phyloP scores from a whole-genome alignment of 2,113 vertebrate genomes.

The Macquaria ambigua region DNA sequence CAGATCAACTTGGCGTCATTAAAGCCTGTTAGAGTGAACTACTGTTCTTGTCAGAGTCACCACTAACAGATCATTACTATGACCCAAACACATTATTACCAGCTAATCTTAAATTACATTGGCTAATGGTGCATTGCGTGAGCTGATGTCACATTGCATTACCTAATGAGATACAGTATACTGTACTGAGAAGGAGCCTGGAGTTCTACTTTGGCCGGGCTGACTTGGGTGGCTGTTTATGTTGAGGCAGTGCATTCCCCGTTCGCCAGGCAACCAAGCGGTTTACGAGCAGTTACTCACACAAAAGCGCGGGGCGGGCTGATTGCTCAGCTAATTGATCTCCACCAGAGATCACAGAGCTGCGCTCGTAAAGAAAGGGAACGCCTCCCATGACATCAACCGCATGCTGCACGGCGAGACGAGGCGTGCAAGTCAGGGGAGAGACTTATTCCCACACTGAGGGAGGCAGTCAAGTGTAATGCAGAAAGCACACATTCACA shows the following conservation, averaged over 20 bases:
- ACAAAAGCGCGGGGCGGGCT: conserved; percentile 78
- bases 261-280: conserved; percentile 80
- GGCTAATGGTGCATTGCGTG: conserved; percentile 42
- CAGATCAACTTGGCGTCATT: conserved; percentile 12
- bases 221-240: conserved; percentile 77
- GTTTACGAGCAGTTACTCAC: conserved; percentile 78
- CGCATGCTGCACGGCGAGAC: conserved; percentile 42
- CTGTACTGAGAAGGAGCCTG: conserved; percentile 36
- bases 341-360: conserved; percentile 83
- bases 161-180: conserved; percentile 49
- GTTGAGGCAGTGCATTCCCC: conserved; percentile 73
- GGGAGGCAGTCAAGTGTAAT: conserved; percentile 39
- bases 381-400: conserved; percentile 82
- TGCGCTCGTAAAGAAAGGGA: conserved; percentile 72
- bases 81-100: conserved; percentile 47
- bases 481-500: conserved; percentile 16
- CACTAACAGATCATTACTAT: conserved; percentile 44
- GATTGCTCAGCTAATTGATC: conserved; percentile 87
- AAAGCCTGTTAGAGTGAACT: conserved; percentile 28
- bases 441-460: conserved; percentile 65
- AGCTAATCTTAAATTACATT: conserved; percentile 55
- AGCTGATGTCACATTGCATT: conserved; percentile 67
- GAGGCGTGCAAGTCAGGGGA: conserved; percentile 39
- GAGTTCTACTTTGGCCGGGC: conserved; percentile 38
- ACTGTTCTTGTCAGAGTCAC: conserved; percentile 40